Base-by-base conservation (phyloP, 2,113 vertebrate species). In the Sminthopsis crassicaudata region DNA sequence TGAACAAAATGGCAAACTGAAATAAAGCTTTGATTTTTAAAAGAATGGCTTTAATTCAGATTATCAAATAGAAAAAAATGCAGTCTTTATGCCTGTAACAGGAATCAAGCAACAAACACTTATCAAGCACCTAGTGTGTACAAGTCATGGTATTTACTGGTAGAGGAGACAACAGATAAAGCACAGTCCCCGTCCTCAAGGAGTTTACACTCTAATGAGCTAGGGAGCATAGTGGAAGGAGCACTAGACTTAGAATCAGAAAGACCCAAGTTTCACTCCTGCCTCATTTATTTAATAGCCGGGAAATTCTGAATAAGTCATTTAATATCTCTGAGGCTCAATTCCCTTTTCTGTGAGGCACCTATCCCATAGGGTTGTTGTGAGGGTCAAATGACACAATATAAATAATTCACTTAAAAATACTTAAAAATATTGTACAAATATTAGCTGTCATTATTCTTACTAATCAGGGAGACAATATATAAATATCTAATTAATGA, bases 341-440 rank as follows among this genome's bases (percentile, higher is more conserved):
- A 27, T 57, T 91, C 92, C 91, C 53, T 93, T 27, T n/a, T 60
- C 48, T 51, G 53, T 89, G 42, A 94, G 90, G 60, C 24, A 36
- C 19, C 53, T 89, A 46, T 52, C 8, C 93, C 46, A 24, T 27
- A 52, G 67, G 9, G 1, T 93, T 95, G 10, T 92, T 91, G 23
- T 52, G 94, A 84, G 6, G 67, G 92, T 57, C 25, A 95, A 50
- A 94, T 42, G 24, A 25, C 52, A 93, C 50, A 53, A 92, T 10
- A n/a, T 19, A 46, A 5, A 11, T 53, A 89, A 84, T 42, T 6
- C 19, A 42, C 67, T 84, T 84, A 42, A 42, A 84, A 55, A 55
- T 25, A 22, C 36, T 84, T 42, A 42, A 84, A 84, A 84, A 67
- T 12, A 60, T 12, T 76, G 14, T n/a, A 6, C n/a, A 76, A 76